phyloP scores from a whole-genome alignment of 2,888 invertebrate genomes.

The Amitus sp. region DNA sequence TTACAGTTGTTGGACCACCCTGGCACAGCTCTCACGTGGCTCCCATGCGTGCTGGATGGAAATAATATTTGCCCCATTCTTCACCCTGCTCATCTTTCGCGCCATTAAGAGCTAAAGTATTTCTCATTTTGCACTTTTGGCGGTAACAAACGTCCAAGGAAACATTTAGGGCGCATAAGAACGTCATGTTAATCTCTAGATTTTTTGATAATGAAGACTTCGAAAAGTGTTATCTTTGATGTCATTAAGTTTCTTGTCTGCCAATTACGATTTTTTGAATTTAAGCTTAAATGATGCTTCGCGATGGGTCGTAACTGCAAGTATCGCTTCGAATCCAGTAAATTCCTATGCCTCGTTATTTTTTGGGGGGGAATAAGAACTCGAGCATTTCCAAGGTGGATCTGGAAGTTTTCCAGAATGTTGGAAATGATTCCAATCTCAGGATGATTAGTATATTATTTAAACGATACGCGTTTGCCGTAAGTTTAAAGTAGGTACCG shows the following conservation, averaged over 20 bases:
- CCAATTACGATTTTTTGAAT: neutral
- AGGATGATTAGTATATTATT: slow-evolving; percentile 39
- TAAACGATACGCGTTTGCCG: slow-evolving; percentile 32
- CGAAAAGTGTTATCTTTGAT: too few species aligned
- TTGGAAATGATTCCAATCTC: slow-evolving; percentile 51
- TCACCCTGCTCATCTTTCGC: slow-evolving; percentile 27
- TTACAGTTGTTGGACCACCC: slow-evolving; percentile 64
- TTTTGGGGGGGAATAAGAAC: slow-evolving; percentile 29
- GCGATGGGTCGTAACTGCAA: slow-evolving; percentile 20
- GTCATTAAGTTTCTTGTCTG: neutral
- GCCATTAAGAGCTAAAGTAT: slow-evolving; percentile 15
- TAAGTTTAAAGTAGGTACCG: too few species aligned
- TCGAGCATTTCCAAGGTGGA: slow-evolving; percentile 39
- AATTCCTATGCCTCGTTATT: slow-evolving; percentile 33
- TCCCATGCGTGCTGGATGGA: slow-evolving; percentile 54
- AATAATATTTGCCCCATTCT: slow-evolving; percentile 48
- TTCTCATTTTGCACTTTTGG: too few species aligned
- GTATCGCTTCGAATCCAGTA: slow-evolving; percentile 22
- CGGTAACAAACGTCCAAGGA: too few species aligned
- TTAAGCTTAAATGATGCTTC: slow-evolving; percentile 12
- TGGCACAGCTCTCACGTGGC: slow-evolving; percentile 52
- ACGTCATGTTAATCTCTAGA: too few species aligned
- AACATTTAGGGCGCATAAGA: too few species aligned
- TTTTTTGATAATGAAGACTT: too few species aligned
- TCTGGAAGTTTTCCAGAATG: slow-evolving; percentile 39